phyloP scores from a whole-genome alignment of 2,113 vertebrate genomes.

The Hylia prasina region DNA sequence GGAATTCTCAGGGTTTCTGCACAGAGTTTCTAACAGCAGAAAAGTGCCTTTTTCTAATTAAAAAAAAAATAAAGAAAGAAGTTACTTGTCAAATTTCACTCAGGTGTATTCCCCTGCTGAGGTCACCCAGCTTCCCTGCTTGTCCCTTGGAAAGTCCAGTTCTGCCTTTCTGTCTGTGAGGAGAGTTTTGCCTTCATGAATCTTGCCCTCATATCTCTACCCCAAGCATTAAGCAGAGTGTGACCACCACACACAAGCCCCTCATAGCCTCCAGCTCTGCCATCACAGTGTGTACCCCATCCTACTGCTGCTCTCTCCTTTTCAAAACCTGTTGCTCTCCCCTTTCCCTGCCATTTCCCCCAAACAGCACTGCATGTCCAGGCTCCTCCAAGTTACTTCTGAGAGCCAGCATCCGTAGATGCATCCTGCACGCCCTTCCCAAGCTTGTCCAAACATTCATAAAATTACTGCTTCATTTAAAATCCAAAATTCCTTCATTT shows the following conservation, averaged over 20 bases:
- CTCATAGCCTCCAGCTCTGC: not conserved
- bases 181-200: not conserved
- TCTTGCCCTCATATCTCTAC: not conserved
- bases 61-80: not conserved
- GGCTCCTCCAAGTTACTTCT: not conserved
- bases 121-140: not conserved
- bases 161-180: not conserved
- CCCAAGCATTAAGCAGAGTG: fast-evolving
- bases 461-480: not conserved
- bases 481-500: not conserved
- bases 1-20: not conserved
- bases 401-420: not conserved
- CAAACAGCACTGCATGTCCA: not conserved
- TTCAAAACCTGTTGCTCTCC: not conserved
- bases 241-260: not conserved
- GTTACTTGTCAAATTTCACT: not conserved
- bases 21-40: not conserved
- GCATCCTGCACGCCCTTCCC: not conserved
- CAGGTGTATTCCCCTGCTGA: not conserved
- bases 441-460: not conserved
- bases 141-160: not conserved
- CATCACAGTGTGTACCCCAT: too few relatives aligned
- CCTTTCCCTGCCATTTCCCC: not conserved
- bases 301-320: not conserved
- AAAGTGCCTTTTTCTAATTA: not conserved